A percentile compares a stretch with the other conserved stretches of the same genome.
Evolutionary conservation across 2,888 invertebrate species (phyloP).

Genomic region (Tillus elongatus): DNA sequence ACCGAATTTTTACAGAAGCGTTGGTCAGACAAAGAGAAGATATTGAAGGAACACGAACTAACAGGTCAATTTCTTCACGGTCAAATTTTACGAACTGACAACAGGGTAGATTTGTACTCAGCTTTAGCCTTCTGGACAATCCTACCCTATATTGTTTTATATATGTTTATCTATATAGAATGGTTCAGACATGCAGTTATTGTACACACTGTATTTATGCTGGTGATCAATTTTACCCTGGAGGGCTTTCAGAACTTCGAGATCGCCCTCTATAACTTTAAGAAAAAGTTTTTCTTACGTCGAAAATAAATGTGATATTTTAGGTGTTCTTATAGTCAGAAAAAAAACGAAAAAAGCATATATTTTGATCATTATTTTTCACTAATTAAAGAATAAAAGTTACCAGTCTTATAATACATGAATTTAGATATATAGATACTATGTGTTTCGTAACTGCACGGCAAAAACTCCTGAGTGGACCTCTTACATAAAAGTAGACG

Average conservation of each 20-base stretch:
- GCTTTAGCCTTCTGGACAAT: slow-evolving; percentile 60
- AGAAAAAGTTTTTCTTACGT: slow-evolving; percentile 7
- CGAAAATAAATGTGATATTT: too few species aligned
- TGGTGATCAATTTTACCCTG: slow-evolving; percentile 47
- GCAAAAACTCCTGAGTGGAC: too few species aligned
- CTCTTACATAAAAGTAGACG: too few species aligned
- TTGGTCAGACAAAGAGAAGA: slow-evolving; percentile 59
- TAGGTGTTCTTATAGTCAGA: too few species aligned
- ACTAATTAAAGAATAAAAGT: too few species aligned
- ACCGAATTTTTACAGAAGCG: slow-evolving; percentile 55
- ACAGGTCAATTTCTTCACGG: slow-evolving; percentile 44
- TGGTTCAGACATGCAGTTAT: slow-evolving; percentile 49
- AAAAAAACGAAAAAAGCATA: too few species aligned
- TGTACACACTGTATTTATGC: slow-evolving; percentile 47
- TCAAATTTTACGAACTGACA: slow-evolving; percentile 31
- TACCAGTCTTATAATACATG: too few species aligned
- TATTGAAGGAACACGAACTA: slow-evolving; percentile 50
- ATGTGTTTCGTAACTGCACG: too few species aligned
- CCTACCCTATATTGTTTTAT: slow-evolving; percentile 45
- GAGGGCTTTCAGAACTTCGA: slow-evolving; percentile 54
- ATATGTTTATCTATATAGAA: slow-evolving; percentile 41
- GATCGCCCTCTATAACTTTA: slow-evolving; percentile 30
- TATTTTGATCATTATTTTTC: too few species aligned
- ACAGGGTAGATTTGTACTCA: slow-evolving; percentile 40
- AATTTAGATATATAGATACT: too few species aligned